Percentiles rank a stretch among this genome's conserved stretches.
Evolutionary conservation across 2,888 invertebrate species (phyloP).

Genomic region (Netelia fuscicornis): DNA sequence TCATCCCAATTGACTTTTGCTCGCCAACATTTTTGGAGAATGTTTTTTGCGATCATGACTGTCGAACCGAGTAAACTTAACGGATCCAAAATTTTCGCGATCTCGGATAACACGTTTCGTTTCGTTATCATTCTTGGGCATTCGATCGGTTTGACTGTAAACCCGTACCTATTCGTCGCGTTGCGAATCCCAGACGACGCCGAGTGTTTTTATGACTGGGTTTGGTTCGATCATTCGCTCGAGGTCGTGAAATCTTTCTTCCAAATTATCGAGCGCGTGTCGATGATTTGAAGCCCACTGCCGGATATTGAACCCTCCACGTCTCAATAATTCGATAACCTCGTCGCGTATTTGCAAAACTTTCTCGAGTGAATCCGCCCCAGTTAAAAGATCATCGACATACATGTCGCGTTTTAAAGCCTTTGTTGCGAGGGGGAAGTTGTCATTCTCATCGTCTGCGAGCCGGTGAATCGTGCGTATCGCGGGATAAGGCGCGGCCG

Average conservation of each 20-base stretch:
- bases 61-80: slow-evolving; percentile 39
- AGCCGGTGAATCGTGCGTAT: slow-evolving; percentile 69
- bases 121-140: slow-evolving; percentile 9
- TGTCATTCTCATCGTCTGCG: slow-evolving; percentile 69
- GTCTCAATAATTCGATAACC: slow-evolving; percentile 7
- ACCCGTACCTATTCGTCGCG: slow-evolving; percentile 42
- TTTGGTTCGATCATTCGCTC: background rate
- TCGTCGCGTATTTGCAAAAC: slow-evolving; percentile 23
- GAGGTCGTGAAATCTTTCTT: background rate
- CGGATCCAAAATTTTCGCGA: background rate
- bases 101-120: slow-evolving; percentile 37
- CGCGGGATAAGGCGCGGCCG: slow-evolving; percentile 63
- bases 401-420: slow-evolving; percentile 38
- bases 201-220: slow-evolving; percentile 29
- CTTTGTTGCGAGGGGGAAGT: slow-evolving; percentile 70
- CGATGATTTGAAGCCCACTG: slow-evolving; percentile 53
- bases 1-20: slow-evolving; percentile 38
- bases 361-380: slow-evolving; percentile 39
- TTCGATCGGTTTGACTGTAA: slow-evolving; percentile 23
- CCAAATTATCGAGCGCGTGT: background rate
- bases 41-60: slow-evolving; percentile 29
- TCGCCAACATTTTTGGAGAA: slow-evolving; percentile 36
- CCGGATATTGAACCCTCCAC: slow-evolving; percentile 46
- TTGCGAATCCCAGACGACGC: slow-evolving; percentile 49
- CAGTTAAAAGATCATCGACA: slow-evolving; percentile 23